phyloP scores from a whole-genome alignment of 2,888 invertebrate genomes.

The Chaitophorus viminalis region DNA sequence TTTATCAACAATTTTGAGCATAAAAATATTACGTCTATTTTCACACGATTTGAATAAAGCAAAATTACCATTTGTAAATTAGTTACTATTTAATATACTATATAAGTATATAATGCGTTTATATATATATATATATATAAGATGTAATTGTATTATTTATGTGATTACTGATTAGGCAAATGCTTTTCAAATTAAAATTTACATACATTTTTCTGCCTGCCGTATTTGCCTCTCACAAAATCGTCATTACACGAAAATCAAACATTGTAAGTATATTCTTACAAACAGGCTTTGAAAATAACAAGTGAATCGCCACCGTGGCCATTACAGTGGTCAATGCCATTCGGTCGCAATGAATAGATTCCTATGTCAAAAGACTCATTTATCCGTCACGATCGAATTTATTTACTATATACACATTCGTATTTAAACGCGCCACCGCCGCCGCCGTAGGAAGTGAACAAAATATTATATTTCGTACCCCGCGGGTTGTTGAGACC shows the following conservation, averaged over 20 bases:
- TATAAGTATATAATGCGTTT: too few species aligned
- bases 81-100: too few species aligned
- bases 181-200: background rate
- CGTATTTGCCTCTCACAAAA: background rate
- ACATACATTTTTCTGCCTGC: background rate
- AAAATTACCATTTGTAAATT: too few species aligned
- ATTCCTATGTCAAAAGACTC: slow-evolving; percentile 7
- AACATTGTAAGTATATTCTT: background rate
- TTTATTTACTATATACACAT: too few species aligned
- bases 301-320: background rate
- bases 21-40: too few species aligned
- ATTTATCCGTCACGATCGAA: slow-evolving; percentile 31
- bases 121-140: too few species aligned
- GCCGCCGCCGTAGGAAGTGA: background rate
- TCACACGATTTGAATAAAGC: too few species aligned
- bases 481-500: background rate
- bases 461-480: background rate
- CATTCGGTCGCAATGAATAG: background rate
- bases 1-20: too few species aligned
- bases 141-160: too few species aligned
- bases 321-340: slow-evolving; percentile 32
- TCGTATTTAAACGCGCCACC: background rate
- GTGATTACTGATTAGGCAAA: too few species aligned
- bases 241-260: background rate
- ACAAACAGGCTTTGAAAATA: background rate